Conservation (phyloP, 2,797 vertebrate genomes). For the Yasuhikotakia modesta region DNA sequence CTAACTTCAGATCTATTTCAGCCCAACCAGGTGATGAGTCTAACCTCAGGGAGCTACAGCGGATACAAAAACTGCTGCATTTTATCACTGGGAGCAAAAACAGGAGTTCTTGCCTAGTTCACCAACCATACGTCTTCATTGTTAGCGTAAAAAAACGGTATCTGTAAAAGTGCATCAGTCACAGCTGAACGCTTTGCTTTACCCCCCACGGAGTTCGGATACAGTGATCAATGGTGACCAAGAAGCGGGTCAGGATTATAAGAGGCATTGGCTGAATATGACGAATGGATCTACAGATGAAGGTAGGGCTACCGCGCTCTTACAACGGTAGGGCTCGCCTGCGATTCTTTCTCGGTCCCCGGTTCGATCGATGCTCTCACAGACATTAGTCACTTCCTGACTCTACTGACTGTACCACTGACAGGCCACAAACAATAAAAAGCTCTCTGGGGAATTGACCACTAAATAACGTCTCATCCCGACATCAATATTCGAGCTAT, state of each 20-base stretch:
- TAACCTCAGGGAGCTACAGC: slow-evolving; percentile 3
- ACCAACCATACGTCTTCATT: slow-evolving; percentile 13
- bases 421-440: slow-evolving; percentile 31
- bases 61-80: slow-evolving; percentile 24
- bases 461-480: slow-evolving; percentile 37
- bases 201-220: slow-evolving; percentile 10
- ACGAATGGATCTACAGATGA: slow-evolving; percentile 38
- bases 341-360: slow-evolving; percentile 15
- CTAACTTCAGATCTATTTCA: slow-evolving; percentile 17
- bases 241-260: slow-evolving; percentile 27
- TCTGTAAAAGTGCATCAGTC: slow-evolving; percentile 25
- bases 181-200: slow-evolving; percentile 24
- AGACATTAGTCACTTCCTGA: slow-evolving; percentile 27
- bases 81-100: slow-evolving; percentile 14
- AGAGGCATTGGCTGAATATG: slow-evolving; percentile 33
- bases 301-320: slow-evolving; percentile 6
- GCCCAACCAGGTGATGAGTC: slow-evolving; percentile 10
- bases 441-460: slow-evolving; percentile 21
- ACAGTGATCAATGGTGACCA: slow-evolving; percentile 30
- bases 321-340: neutral
- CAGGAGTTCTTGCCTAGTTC: slow-evolving; percentile 4
- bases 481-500: slow-evolving; percentile 27
- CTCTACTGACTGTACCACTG: slow-evolving; percentile 8
- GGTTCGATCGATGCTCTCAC: slow-evolving; percentile 6
- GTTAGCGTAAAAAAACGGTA: neutral